Conservation (phyloP, 2,888 invertebrate genomes). For the Pachymerium ferrugineum region DNA sequence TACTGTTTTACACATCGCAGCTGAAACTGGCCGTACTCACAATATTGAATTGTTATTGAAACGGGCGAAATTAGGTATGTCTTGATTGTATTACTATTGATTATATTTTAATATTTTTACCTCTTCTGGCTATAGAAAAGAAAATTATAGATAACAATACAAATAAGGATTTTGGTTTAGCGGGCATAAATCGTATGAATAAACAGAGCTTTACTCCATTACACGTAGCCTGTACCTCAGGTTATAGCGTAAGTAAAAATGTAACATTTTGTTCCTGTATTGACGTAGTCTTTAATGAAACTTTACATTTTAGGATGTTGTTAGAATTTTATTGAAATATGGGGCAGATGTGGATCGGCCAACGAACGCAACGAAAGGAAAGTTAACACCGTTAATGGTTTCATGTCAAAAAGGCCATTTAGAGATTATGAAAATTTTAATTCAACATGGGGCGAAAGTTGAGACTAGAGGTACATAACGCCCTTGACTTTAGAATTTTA, state of each 20-base stretch:
- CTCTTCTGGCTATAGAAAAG: slow-evolving; percentile 37
- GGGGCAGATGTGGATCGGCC: slow-evolving; percentile 47
- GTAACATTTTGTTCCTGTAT: neutral
- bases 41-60: slow-evolving; percentile 47
- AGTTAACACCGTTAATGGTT: slow-evolving; percentile 51
- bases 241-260: slow-evolving; percentile 45
- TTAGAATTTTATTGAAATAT: slow-evolving; percentile 46
- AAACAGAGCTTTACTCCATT: slow-evolving; percentile 47
- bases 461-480: slow-evolving; percentile 45
- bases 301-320: slow-evolving; percentile 44
- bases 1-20: slow-evolving; percentile 49
- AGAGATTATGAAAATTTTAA: slow-evolving; percentile 47
- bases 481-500: neutral
- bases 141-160: slow-evolving; percentile 35
- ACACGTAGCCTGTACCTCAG: slow-evolving; percentile 47
- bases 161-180: slow-evolving; percentile 44
- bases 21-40: slow-evolving; percentile 45
- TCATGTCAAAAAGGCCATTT: slow-evolving; percentile 49
- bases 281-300: neutral
- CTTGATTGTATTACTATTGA: neutral
- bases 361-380: slow-evolving; percentile 47
- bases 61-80: slow-evolving; percentile 43
- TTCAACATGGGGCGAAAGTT: slow-evolving; percentile 48
- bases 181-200: slow-evolving; percentile 46
- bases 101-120: neutral